A percentile compares a stretch with the other conserved stretches of the same genome.
Conservation (phyloP, 2,797 vertebrate genomes). For the Carapus acus region DNA sequence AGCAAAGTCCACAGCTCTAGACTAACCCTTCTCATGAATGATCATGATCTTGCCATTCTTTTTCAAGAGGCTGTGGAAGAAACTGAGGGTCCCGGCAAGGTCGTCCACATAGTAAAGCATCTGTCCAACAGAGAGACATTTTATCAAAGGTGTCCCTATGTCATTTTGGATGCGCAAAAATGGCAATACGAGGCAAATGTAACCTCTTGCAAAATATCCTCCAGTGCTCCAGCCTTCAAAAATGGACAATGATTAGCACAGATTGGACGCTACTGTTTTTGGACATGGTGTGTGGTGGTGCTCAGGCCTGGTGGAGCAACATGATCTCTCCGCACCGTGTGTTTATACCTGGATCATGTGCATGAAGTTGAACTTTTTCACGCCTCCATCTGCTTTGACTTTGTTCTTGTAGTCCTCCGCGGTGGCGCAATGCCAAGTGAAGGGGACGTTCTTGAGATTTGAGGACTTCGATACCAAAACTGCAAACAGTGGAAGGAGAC, state of each 20-base stretch:
- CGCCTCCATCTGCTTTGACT: constrained; percentile 62
- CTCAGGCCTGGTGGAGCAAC: no score
- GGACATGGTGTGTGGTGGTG: no score
- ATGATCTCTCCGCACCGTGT: no score
- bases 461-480: constrained; percentile 69
- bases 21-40: constrained; percentile 74
- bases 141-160: no score
- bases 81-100: constrained; percentile 67
- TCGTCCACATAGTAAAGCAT: constrained; percentile 84
- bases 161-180: no score
- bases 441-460: constrained; percentile 73
- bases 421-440: constrained; percentile 77
- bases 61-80: constrained; percentile 79
- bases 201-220: no score
- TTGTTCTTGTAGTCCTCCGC: constrained; percentile 70
- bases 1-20: neutral
- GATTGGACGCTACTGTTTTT: no score
- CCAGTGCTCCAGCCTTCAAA: no score
- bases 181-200: no score
- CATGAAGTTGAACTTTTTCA: constrained; percentile 83
- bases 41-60: constrained; percentile 75
- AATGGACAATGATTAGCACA: no score
- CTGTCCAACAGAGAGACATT: constrained; percentile 63
- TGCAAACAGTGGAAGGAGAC: constrained; percentile 25
- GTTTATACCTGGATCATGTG: constrained; percentile 84